Percentiles rank a stretch among this genome's conserved stretches.
phyloP scores from a whole-genome alignment of 2,113 vertebrate genomes.

The Atherinomorus stipes region DNA sequence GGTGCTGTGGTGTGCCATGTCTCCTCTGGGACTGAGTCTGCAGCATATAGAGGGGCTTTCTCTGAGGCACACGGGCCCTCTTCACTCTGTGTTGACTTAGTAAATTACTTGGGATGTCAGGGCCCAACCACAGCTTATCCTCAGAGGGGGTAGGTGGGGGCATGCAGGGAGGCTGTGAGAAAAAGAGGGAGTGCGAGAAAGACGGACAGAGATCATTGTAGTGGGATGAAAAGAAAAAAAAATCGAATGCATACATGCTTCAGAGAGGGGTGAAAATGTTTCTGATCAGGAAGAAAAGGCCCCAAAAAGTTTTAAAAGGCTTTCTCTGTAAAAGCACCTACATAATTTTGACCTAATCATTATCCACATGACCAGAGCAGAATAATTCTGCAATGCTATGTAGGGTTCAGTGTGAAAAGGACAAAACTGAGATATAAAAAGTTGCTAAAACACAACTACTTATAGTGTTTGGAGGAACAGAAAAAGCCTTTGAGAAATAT shows the following conservation, averaged over 20 bases:
- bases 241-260: not conserved
- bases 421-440: not conserved
- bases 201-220: constrained; percentile 37
- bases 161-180: constrained; percentile 27
- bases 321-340: not conserved
- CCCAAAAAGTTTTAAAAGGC: not conserved
- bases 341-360: not conserved
- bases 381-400: not conserved
- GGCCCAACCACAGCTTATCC: constrained; percentile 77
- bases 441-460: no score
- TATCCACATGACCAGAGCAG: not conserved
- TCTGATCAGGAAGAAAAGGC: not conserved
- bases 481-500: not conserved
- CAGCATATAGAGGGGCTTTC: constrained; percentile 75
- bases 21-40: constrained; percentile 57
- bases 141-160: constrained; percentile 33
- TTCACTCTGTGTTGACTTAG: constrained; percentile 79
- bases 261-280: constrained; percentile 7
- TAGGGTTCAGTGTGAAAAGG: not conserved
- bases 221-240: constrained; percentile 4
- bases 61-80: constrained; percentile 78
- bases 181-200: constrained; percentile 28
- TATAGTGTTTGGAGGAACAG: not conserved
- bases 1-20: constrained; percentile 62
- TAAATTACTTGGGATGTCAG: constrained; percentile 81